Evolutionary conservation across 2,797 vertebrate species (phyloP).

Genomic region (Sebastiscus tertius): DNA sequence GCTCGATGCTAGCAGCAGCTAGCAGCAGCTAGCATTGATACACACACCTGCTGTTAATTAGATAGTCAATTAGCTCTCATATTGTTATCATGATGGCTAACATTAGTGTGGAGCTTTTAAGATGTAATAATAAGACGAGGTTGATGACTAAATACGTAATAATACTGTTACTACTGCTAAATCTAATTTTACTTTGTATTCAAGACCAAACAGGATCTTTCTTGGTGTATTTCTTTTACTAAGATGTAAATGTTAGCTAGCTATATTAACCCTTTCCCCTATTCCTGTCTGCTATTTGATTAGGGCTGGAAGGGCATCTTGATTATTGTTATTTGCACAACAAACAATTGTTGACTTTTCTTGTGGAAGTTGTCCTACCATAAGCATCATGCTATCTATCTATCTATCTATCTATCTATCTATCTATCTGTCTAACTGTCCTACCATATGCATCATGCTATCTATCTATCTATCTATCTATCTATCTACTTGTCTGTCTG

Average conservation of each 20-base stretch:
- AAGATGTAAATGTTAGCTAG: not conserved
- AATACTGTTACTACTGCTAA: not conserved
- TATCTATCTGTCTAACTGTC: too few relatives aligned
- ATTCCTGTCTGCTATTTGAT: not conserved
- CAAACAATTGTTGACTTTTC: not conserved
- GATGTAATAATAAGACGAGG: not conserved
- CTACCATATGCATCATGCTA: too few relatives aligned
- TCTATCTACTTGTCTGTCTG: too few relatives aligned
- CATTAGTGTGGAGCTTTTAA: not conserved
- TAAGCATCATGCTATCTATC: too few relatives aligned
- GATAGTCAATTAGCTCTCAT: not conserved
- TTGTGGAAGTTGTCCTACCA: not conserved
- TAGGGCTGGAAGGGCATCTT: not conserved
- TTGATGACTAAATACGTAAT: not conserved
- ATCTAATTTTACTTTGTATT: not conserved
- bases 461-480: too few relatives aligned
- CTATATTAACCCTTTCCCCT: not conserved
- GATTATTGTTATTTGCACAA: not conserved
- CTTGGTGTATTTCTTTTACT: not conserved
- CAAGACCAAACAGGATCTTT: not conserved
- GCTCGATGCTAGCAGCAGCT: slow-evolving; percentile 47
- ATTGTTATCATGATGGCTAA: not conserved
- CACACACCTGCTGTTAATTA: not conserved
- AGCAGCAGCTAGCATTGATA: slow-evolving; percentile 45
- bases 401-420: accelerated